Evolutionary conservation across 1,140 invertebrate genomes (phyloP).

Genomic region (Nebria ingens): DNA sequence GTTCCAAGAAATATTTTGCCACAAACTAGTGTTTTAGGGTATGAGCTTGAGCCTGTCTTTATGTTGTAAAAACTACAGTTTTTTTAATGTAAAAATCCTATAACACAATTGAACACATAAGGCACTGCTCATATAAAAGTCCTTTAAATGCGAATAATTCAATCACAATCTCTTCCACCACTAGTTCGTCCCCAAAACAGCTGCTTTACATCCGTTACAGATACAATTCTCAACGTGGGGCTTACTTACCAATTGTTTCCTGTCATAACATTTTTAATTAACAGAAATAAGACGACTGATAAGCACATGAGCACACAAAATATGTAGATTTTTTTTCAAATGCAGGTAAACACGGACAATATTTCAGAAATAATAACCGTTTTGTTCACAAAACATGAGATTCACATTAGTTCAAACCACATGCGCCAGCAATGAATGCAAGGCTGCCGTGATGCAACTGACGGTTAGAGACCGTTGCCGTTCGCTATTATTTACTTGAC

Average conservation of each 20-base stretch:
- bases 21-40: too few species aligned
- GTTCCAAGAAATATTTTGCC: too few species aligned
- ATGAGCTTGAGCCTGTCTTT: too few species aligned
- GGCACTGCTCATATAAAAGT: too few species aligned
- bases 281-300: too few species aligned
- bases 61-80: too few species aligned
- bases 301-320: too few species aligned
- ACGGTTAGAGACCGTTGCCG: neutral
- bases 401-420: neutral
- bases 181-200: neutral
- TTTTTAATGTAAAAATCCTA: too few species aligned
- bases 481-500: neutral
- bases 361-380: neutral
- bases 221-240: neutral
- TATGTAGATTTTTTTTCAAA: too few species aligned
- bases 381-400: neutral
- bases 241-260: neutral
- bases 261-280: neutral
- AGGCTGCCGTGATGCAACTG: neutral
- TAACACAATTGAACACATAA: too few species aligned
- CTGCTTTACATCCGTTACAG: neutral
- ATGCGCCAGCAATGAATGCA: neutral
- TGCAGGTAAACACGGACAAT: neutral
- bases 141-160: too few species aligned
- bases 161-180: neutral